Conservation (phyloP, 2,797 vertebrate genomes). For the Sebastes minor region DNA sequence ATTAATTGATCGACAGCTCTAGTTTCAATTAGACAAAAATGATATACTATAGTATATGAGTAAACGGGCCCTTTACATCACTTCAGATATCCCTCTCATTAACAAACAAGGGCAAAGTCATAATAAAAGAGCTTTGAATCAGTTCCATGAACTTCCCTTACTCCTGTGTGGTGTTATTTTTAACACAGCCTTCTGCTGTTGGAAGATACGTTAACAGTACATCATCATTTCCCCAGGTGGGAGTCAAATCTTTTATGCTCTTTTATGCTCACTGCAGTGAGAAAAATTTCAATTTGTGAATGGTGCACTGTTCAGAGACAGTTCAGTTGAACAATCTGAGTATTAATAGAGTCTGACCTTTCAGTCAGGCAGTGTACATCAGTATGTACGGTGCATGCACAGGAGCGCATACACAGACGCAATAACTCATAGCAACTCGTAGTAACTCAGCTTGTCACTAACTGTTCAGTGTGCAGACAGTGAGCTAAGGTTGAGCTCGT, state of each 20-base stretch:
- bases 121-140: not conserved
- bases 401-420: not conserved
- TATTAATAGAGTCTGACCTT: conserved; percentile 66
- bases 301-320: not conserved
- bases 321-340: conserved; percentile 15
- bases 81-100: not conserved
- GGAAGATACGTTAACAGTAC: not conserved
- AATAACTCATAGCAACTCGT: conserved; percentile 29
- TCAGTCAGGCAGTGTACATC: conserved; percentile 6
- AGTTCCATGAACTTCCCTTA: not conserved
- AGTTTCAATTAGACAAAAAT: not conserved
- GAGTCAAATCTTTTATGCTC: not conserved
- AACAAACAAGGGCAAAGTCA: not conserved
- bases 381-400: not conserved
- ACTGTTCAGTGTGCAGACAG: conserved; percentile 32
- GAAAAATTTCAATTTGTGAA: not conserved
- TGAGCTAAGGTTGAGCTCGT: conserved; percentile 42
- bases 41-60: not conserved
- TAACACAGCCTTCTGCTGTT: not conserved
- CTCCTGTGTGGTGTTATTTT: not conserved
- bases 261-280: not conserved
- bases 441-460: conserved; percentile 40
- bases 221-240: not conserved
- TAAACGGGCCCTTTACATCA: not conserved
- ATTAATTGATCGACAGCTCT: too few species aligned